phyloP scores from a whole-genome alignment of 2,113 vertebrate genomes.

The Chionomys nivalis region DNA sequence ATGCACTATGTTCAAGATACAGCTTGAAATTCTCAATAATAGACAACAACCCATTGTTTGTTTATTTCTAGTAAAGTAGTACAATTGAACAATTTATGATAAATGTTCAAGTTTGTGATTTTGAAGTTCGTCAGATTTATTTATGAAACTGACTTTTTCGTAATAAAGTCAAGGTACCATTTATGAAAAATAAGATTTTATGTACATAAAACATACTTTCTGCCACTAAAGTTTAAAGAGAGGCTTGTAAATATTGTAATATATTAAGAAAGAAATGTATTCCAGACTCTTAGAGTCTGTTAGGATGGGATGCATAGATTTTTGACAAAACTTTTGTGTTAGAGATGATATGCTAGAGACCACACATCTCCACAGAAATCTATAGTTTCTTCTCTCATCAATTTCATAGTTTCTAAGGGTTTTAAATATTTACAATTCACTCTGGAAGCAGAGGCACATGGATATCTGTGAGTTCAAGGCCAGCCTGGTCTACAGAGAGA shows the following conservation, averaged over 20 bases:
- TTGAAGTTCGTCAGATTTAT: background rate
- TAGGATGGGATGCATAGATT: background rate
- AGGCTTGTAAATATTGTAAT: background rate
- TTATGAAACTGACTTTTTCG: slow-evolving; percentile 3
- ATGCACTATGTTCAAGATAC: background rate
- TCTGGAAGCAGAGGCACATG: too few relatives aligned
- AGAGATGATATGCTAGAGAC: background rate
- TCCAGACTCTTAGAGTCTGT: background rate
- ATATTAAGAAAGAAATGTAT: background rate
- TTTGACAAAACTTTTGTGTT: background rate
- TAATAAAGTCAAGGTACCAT: background rate
- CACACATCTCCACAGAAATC: background rate
- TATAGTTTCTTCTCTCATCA: background rate
- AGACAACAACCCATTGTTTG: background rate
- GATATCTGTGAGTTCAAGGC: too few relatives aligned
- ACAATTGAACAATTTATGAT: background rate
- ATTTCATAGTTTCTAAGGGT: background rate
- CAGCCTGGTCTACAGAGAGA: too few relatives aligned
- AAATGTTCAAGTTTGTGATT: background rate
- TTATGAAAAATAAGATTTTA: background rate
- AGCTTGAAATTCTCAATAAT: background rate
- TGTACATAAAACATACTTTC: background rate
- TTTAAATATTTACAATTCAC: background rate
- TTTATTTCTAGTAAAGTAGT: background rate
- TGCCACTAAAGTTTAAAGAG: background rate